phyloP scores from a whole-genome alignment of 2,113 vertebrate species.

The Carassius carassius region DNA sequence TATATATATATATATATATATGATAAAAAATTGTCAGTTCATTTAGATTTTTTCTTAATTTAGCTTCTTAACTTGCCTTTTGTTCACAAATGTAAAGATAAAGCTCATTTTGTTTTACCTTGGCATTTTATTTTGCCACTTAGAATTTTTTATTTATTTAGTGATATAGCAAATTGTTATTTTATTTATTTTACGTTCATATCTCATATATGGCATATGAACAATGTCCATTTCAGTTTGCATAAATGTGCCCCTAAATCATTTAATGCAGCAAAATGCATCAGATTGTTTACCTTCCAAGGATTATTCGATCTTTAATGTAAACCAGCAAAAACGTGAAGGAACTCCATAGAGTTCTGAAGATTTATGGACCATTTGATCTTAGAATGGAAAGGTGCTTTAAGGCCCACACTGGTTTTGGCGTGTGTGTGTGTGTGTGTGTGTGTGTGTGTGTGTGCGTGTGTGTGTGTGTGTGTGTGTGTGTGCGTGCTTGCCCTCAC shows the following conservation, averaged over 20 bases:
- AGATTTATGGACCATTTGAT: slow-evolving; percentile 64
- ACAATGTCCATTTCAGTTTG: not conserved
- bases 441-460: no score
- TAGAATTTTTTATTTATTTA: no score
- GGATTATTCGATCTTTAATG: slow-evolving; percentile 52
- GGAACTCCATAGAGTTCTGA: slow-evolving; percentile 39
- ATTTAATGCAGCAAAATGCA: slow-evolving; percentile 32
- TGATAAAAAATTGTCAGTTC: no score
- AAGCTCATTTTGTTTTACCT: no score
- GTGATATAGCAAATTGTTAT: not conserved
- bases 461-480: no score
- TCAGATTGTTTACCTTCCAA: slow-evolving; percentile 34
- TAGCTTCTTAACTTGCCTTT: no score
- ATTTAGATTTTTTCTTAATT: no score
- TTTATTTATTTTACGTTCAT: not conserved
- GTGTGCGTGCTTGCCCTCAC: slow-evolving; percentile 55
- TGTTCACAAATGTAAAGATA: no score
- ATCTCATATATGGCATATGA: not conserved
- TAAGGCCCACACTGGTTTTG: slow-evolving; percentile 19
- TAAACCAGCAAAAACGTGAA: slow-evolving; percentile 52
- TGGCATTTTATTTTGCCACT: no score
- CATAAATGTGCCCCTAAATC: not conserved
- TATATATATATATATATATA: no score
- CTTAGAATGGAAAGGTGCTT: slow-evolving; percentile 55
- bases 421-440: not conserved